These are phyloP conservation scores for Lithobius niger DNA, from an alignment of 1,140 invertebrate species.

Conservation along the genomic window DNA sequence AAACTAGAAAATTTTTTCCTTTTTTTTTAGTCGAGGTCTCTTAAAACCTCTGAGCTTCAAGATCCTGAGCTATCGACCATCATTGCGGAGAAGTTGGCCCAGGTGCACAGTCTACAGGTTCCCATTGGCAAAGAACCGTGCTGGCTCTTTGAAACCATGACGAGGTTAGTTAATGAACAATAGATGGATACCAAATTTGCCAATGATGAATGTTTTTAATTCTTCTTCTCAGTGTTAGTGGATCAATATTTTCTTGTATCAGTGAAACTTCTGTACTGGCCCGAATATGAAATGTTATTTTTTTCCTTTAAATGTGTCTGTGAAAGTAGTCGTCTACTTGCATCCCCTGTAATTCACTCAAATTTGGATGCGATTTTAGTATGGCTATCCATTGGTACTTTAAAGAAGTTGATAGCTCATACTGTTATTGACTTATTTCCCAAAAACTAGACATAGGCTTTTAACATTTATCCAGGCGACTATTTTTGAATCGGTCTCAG, in stretches of 20 bases:
- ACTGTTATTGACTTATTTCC: too few species aligned
- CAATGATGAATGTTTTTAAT: neutral
- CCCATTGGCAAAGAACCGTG: conserved; percentile 86
- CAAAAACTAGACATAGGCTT: too few species aligned
- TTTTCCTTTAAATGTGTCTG: neutral
- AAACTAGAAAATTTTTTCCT: too few species aligned
- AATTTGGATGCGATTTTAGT: too few species aligned
- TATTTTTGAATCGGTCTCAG: too few species aligned
- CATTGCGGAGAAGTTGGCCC: conserved; percentile 82
- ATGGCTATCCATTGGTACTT: too few species aligned
- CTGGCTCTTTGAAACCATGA: conserved; percentile 83
- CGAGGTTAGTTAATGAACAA: conserved; percentile 23
- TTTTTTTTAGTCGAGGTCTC: conserved; percentile 53
- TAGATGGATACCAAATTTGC: neutral
- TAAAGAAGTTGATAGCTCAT: too few species aligned
- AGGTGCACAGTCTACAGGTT: conserved; percentile 79
- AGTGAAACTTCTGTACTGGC: neutral
- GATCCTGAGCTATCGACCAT: conserved; percentile 58
- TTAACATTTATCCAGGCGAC: too few species aligned
- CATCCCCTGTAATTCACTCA: neutral
- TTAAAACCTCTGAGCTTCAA: conserved; percentile 60
- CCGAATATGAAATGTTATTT: neutral
- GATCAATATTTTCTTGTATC: neutral
- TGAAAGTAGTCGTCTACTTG: neutral
- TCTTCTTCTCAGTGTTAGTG: neutral